Base-by-base conservation (phyloP, 2,888 invertebrate genomes). In the Chesias legatella region DNA sequence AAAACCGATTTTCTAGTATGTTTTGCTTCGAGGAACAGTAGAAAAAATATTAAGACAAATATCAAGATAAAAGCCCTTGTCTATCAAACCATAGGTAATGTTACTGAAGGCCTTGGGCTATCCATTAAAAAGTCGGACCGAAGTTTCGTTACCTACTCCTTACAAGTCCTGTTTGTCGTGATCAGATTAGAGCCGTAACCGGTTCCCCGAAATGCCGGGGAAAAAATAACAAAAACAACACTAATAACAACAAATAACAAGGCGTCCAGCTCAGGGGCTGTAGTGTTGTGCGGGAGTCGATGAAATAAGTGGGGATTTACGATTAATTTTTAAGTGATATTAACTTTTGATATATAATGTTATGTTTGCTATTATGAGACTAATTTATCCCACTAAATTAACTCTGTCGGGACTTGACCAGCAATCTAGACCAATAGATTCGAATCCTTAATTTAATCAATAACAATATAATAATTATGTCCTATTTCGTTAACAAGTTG, bases 211-310 rank as follows among this genome's bases (percentile, higher is more conserved):
- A 83, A 81, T 77, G 76, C 78, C 76, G 70, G 62, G 67, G 68
- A 74, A 76, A 75, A 73, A 69, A 75, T 62, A 63, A 63, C 63
- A 77, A 74, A 81, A 79, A 75, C 67, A 67, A 79, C 75, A 76
- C 81, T 85, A 86, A 85, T 86, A 86, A 86, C 83, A 88, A 88
- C 86, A 88, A 88, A 86, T 88, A 88, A 88, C 85, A 81, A 88
- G 83, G 73, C 74, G 69, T 64, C 60, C 68, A 64, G 61, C 63
- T 53, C 59, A 49, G n/a, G 25, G 26, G 30, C 13, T 11, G 43
- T 56, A 68, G 60, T 72, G 68, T 60, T 61, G 65, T 43, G 57
- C 51, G 34, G 38, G 37, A 46, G 58, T 72, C 71, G 73, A 71
- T 72, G 53, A 48, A 44, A 41, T 56, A 58, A 48, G 13, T 58